Base-by-base conservation (phyloP, 1,140 invertebrate species). In the Platyura marginata region DNA sequence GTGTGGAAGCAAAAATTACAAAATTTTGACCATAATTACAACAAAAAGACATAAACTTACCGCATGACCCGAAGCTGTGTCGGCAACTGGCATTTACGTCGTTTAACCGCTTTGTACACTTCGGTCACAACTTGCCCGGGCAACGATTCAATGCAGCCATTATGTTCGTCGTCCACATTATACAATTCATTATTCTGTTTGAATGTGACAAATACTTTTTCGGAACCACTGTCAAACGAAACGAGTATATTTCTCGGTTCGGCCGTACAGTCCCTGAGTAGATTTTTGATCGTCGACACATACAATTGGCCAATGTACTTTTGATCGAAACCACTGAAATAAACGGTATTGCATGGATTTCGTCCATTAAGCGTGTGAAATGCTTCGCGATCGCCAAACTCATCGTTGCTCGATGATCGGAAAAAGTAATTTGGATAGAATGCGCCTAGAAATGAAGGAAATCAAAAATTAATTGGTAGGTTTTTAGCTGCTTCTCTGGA, bases 401-500 rank as follows among this genome's bases (percentile, higher is more conserved):
- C 68, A 32, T 71, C 62, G 21, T 62, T 49, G 1, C 57, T 63
- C 15, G 56, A 49, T 0, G 59, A 59, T 25, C 75, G 72, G 10
- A 78, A 51, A 62, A 87, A 95, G 56, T 87, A 94, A 57, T 93
- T 78, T 0, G 91, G 92, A 66, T 93, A 95, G 62, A 95, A 94
- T 16, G 85, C 84, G 9, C 79, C 82, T 46, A 76, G 75, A 23
- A 86, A 61, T 2, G 79, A n/a, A 8, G n/a, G n/a, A 9, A 32
- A 32, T 9, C n/a, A 32, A 32, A 8, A 32, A 32, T 8, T n/a
- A 32, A 9, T 32, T 32, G 8, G 29, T 32, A n/a, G 8, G 8
- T n/a, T n/a, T n/a, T n/a, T n/a, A n/a, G n/a, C n/a, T n/a, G n/a
- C n/a, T n/a, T n/a, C n/a, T n/a, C n/a, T n/a, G n/a, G n/a, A n/a